Conservation (phyloP, 2,113 vertebrate genomes). For the Cheilinus undulatus region DNA sequence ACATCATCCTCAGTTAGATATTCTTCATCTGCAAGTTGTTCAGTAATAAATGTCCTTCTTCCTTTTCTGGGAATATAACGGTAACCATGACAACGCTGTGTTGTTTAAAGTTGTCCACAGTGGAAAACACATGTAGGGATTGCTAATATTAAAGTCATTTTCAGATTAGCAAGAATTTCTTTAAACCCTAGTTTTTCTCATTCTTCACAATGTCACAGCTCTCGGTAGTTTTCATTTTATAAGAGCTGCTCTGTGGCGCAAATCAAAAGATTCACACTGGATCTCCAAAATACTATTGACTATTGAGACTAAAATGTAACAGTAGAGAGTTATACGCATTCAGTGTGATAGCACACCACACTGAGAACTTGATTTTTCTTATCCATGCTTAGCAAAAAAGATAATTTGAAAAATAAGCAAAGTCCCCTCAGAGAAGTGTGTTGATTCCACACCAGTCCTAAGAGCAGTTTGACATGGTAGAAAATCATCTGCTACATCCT, state of each 20-base stretch:
- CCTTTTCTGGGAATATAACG: not conserved
- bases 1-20: not conserved
- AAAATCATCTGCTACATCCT: conserved; percentile 40
- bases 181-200: not conserved
- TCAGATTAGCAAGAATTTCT: not conserved
- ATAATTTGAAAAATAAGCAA: conserved; percentile 9
- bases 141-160: not conserved
- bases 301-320: conserved; percentile 25
- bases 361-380: conserved; percentile 12
- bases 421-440: conserved; percentile 23
- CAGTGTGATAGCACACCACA: not conserved
- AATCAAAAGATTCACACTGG: not conserved
- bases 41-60: not conserved
- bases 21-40: not conserved
- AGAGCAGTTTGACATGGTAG: conserved; percentile 43
- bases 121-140: not conserved
- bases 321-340: conserved; percentile 10
- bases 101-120: not conserved
- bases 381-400: conserved; percentile 3
- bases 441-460: conserved; percentile 40
- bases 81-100: not conserved
- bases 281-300: conserved; percentile 16
- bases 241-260: not conserved
- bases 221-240: conserved; percentile 20
- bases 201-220: not conserved